These are phyloP conservation scores for Trachemys scripta DNA, from an alignment of 2,113 vertebrate species.

Conservation along the genomic window DNA sequence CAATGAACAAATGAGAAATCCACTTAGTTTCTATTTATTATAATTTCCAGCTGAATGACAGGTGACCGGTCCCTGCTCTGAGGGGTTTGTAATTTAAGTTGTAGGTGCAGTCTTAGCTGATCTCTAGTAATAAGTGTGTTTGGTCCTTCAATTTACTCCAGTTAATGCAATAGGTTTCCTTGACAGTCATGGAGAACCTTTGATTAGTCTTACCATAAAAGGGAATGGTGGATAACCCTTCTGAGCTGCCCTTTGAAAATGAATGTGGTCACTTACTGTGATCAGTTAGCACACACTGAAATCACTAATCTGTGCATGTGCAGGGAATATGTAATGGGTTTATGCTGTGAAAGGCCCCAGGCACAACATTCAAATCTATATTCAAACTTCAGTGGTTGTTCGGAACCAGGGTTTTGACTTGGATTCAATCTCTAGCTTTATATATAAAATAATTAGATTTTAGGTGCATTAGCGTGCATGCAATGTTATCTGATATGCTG, in stretches of 20 bases:
- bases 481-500: not conserved
- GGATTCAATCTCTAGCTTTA: constrained; percentile 25
- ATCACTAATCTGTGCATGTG: not conserved
- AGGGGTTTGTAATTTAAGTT: not conserved
- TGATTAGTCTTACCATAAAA: constrained; percentile 9
- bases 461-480: constrained; percentile 28
- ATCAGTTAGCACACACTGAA: not conserved
- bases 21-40: not conserved
- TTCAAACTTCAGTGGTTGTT: not conserved
- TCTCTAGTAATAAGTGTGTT: not conserved
- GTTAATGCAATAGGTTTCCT: not conserved
- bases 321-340: not conserved
- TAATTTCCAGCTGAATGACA: not conserved
- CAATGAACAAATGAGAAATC: not conserved
- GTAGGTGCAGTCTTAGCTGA: not conserved
- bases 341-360: fast-evolving
- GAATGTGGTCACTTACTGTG: not conserved
- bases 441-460: constrained; percentile 43
- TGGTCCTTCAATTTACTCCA: not conserved
- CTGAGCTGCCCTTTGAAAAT: not conserved
- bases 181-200: not conserved
- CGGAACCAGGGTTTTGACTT: constrained; percentile 23
- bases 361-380: not conserved
- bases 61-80: not conserved
- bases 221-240: not conserved